Conservation (phyloP, 2,113 vertebrate genomes). For the Phylloscopus whistleri region DNA sequence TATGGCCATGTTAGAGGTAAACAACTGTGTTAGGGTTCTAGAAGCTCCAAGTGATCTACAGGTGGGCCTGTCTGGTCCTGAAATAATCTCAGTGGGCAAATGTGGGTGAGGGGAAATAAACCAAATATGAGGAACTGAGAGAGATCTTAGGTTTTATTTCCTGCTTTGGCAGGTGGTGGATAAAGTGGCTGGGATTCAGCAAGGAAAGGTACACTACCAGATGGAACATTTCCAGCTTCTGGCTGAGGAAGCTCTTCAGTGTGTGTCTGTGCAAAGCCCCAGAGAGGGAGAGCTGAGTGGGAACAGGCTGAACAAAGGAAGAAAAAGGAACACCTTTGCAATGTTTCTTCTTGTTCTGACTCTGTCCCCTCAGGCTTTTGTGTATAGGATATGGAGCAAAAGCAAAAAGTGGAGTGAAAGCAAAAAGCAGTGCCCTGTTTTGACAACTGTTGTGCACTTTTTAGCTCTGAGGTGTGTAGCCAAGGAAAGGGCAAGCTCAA, state of each 20-base stretch:
- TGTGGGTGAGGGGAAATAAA: background rate
- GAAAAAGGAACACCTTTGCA: background rate
- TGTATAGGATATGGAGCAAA: background rate
- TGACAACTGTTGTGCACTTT: background rate
- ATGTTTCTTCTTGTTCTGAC: background rate
- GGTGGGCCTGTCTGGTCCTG: background rate
- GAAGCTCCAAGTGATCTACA: background rate
- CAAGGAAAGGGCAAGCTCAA: background rate
- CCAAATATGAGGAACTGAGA: constrained; percentile 3
- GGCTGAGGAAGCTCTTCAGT: background rate
- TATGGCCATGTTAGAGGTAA: background rate
- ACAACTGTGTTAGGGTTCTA: background rate
- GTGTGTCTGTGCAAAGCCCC: background rate
- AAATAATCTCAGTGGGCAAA: background rate
- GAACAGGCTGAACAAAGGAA: background rate
- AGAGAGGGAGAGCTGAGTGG: background rate
- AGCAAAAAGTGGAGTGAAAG: too few relatives aligned
- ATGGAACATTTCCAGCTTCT: background rate
- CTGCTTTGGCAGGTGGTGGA: background rate
- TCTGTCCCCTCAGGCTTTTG: background rate
- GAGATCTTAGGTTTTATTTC: background rate
- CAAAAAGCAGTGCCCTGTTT: background rate
- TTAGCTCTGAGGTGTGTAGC: background rate
- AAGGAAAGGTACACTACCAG: background rate
- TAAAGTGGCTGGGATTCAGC: background rate